Evolutionary conservation across 2,797 vertebrate genomes (phyloP).

Genomic region (Manis pentadactyla): DNA sequence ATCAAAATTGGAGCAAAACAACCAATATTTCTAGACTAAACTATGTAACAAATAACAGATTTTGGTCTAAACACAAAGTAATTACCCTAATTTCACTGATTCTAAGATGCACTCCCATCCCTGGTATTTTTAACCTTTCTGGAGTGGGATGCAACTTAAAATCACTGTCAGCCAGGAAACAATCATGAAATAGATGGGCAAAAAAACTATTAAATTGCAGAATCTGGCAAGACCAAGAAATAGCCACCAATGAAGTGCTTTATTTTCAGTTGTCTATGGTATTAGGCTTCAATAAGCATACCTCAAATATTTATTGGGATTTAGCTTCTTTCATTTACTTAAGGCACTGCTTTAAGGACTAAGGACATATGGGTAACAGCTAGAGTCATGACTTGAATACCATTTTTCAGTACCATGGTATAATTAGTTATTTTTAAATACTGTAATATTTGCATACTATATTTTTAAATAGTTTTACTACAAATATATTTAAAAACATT

Average conservation of each 20-base stretch:
- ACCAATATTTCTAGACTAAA: constrained; percentile 27
- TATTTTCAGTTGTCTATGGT: not conserved
- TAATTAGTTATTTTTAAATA: constrained; percentile 31
- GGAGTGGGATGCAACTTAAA: constrained; percentile 10
- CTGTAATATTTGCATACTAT: not conserved
- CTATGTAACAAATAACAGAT: constrained; percentile 5
- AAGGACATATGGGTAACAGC: not conserved
- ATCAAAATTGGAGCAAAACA: constrained; percentile 25
- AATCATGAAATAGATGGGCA: not conserved
- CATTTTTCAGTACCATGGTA: not conserved
- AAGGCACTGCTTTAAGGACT: not conserved
- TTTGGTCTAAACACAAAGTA: constrained; percentile 5
- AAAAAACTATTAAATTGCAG: constrained; percentile 32
- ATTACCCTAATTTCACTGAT: constrained; percentile 24
- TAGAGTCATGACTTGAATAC: not conserved
- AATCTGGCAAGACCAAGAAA: constrained; percentile 21
- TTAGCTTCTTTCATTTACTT: constrained; percentile 34
- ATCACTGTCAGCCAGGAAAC: not conserved
- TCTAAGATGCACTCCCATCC: not conserved
- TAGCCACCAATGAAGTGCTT: not conserved
- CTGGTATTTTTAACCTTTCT: constrained; percentile 42
- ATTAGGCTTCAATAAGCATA: not conserved
- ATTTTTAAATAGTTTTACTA: constrained; percentile 46
- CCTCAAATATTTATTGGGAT: not conserved
- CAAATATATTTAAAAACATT: not conserved